These are phyloP conservation scores for Drosophila willistoni DNA, from an alignment of 1,140 invertebrate genomes.

Conservation along the genomic window DNA sequence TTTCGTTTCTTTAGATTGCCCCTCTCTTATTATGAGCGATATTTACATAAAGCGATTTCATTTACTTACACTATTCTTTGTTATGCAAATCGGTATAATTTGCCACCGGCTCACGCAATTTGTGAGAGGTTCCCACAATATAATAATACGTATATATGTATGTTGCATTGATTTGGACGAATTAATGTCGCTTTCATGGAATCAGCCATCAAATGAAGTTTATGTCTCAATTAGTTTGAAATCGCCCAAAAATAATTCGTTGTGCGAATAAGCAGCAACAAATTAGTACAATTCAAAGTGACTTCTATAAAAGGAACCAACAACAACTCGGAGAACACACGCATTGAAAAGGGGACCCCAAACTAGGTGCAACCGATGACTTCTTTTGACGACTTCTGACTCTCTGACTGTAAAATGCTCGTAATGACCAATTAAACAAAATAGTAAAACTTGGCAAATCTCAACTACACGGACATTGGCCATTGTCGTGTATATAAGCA, in stretches of 20 bases:
- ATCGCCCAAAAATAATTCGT: conserved; percentile 61
- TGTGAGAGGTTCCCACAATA: conserved; percentile 34
- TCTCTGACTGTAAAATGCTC: conserved; percentile 62
- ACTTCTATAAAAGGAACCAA: conserved; percentile 47
- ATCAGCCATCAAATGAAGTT: conserved; percentile 63
- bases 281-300: conserved; percentile 61
- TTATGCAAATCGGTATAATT: conserved; percentile 49
- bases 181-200: conserved; percentile 58
- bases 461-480: conserved; percentile 22
- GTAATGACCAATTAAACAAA: conserved; percentile 81
- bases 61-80: conserved; percentile 12
- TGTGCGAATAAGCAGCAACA: conserved; percentile 46
- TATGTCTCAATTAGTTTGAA: conserved; percentile 74
- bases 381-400: conserved; percentile 30
- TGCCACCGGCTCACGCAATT: conserved; percentile 45
- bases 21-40: neutral
- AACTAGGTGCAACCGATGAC: conserved; percentile 32
- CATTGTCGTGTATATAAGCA: conserved; percentile 10
- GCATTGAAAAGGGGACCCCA: conserved; percentile 20
- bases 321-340: conserved; percentile 19
- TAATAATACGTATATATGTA: conserved; percentile 2
- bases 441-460: conserved; percentile 63
- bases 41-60: conserved; percentile 24
- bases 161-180: conserved; percentile 57
- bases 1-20: neutral